Base-by-base conservation (phyloP, 1,140 invertebrate species). In the Anoplophora glabripennis region DNA sequence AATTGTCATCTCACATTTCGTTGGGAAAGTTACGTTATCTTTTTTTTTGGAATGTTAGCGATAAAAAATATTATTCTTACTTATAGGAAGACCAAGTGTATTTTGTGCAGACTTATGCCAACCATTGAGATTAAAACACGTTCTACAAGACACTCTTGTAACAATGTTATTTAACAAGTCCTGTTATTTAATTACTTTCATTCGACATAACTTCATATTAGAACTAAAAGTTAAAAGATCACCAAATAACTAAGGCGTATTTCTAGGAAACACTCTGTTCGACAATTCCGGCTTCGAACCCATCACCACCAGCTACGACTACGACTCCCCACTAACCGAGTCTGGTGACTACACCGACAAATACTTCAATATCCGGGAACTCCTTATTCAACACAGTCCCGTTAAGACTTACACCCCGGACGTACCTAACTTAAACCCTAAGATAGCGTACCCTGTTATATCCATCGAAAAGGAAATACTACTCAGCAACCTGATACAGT, bases 231-330 rank as follows among this genome's bases (percentile, higher is more conserved):
- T n/a, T n/a, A n/a, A n/a, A n/a, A n/a, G n/a, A n/a, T n/a, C n/a
- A n/a, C n/a, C n/a, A n/a, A n/a, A n/a, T n/a, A n/a, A n/a, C n/a
- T 28, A 3, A 28, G 2, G 5, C 5, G 38, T 33, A 41, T 44
- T 61, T 61, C 14, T 38, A 56, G 61, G 14, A 10, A 64, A 59
- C 14, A 42, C 0, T 8, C 34, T 38, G 12, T 11, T 64, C 4
- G 59, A 67, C 41, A 64, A 67, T 44, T 65, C 63, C 7, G 52
- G 44, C 3, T 82, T 78, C 57, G 66, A 74, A 44, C 68, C 81
- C 1, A 78, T 80, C 61, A 78, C 81, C 12, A 83, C 80, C 1
- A 84, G 83, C 56, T 86, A 85, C 71, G 83, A 81, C 66, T 81
- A 81, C 63, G 78, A 81, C 66, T 76, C 79, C 4, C 73, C 78